Evolutionary conservation across 23 tunicate genomes (phyloP), one percentile per base, ranked within the genome.

Genomic region (Phallusia fumigata): DNA sequence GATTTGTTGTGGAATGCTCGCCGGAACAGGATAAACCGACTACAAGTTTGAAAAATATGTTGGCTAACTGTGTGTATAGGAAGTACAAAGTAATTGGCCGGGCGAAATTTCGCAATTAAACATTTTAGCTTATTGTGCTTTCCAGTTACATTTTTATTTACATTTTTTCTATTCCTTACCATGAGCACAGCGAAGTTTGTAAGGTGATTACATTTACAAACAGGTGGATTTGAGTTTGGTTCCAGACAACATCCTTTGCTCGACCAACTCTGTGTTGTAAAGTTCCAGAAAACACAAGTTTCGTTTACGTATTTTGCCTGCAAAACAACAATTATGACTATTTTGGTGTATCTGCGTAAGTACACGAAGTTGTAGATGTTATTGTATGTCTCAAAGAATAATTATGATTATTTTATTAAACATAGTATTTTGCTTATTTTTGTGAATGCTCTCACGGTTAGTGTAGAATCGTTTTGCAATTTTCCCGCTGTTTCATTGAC

Each of bases 141-240:
- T n/a, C n/a, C n/a, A n/a, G n/a, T n/a, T n/a, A n/a, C n/a, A n/a
- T n/a, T n/a, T n/a, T n/a, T n/a, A n/a, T n/a, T n/a, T n/a, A n/a
- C n/a, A n/a, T n/a, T n/a, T n/a, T n/a, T 5, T 40, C 10, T 21
- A 58, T 21, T 21, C 26, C 69, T 58, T 79, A 88, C 93, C 80
- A 88, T 74, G 15, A 88, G 64, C 10, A 84, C n/a, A 18, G 88
- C 93, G 72, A 77, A 88, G 80, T 88, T 84, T 31, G 93, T 88
- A 51, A 88, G 51, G 73, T 88, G 93, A 64, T 84, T 50, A 35
- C 93, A 88, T 52, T 47, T 36, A 52, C 93, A 88, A 28, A 28
- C 35, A 19, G 93, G 81, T 64, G 81, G 76, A 34, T 53, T 36
- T 10, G 77, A 18, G 65, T 30, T 31, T 32, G 50, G 36, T 0